phyloP scores from a whole-genome alignment of 2,797 vertebrate genomes.

The Sebastes vulpes region DNA sequence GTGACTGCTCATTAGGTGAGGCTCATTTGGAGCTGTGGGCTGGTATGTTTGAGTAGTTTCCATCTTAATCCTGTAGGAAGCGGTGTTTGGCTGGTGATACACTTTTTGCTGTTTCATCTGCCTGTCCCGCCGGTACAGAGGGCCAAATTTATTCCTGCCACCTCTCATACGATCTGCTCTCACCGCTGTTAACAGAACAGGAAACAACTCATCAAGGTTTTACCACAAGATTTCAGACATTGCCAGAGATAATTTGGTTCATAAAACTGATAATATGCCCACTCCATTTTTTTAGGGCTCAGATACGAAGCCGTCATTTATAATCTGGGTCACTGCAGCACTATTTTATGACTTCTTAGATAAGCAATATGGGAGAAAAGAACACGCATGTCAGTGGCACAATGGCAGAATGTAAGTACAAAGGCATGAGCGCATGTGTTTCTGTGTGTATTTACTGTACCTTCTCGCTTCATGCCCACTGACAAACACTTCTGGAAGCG shows the following conservation, averaged over 20 bases:
- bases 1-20: constrained; percentile 53
- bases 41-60: constrained; percentile 71
- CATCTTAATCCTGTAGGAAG: constrained; percentile 78
- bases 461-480: constrained; percentile 89
- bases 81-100: constrained; percentile 52
- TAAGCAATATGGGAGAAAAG: constrained; percentile 42
- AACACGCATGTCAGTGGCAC: constrained; percentile 14
- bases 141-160: constrained; percentile 89
- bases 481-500: constrained; percentile 89
- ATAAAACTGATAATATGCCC: background rate
- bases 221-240: background rate
- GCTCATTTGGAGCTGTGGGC: constrained; percentile 59
- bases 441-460: constrained; percentile 56
- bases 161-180: constrained; percentile 89
- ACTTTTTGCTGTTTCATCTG: constrained; percentile 85
- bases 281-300: background rate
- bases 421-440: background rate
- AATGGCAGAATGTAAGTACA: background rate
- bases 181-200: constrained; percentile 79
- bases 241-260: background rate
- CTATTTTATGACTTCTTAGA: constrained; percentile 72
- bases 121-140: constrained; percentile 85
- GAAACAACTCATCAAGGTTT: constrained; percentile 10
- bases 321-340: constrained; percentile 57
- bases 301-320: background rate